Percentiles rank a stretch among this genome's conserved stretches.
Evolutionary conservation across 1,140 invertebrate species (phyloP).

Genomic region (Tetramorium alpestre): DNA sequence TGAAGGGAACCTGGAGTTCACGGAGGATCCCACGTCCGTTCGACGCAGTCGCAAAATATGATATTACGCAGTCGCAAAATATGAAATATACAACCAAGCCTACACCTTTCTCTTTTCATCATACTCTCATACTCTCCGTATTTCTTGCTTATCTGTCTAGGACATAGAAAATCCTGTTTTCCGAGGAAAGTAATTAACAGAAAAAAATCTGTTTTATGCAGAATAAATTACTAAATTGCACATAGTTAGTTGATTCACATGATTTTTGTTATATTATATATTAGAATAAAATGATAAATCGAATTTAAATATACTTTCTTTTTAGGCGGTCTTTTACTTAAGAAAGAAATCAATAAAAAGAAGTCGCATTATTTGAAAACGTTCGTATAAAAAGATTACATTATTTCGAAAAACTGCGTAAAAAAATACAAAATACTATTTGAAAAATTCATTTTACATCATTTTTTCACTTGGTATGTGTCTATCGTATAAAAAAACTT

Average conservation of each 20-base stretch:
- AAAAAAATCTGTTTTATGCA: not conserved
- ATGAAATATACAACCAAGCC: conserved; percentile 14
- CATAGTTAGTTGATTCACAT: not conserved
- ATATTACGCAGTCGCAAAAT: not conserved
- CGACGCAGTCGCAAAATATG: conserved; percentile 79
- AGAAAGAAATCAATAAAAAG: no score
- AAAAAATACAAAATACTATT: no score
- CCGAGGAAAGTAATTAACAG: not conserved
- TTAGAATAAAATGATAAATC: not conserved
- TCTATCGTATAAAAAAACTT: no score
- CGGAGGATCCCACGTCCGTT: conserved; percentile 63
- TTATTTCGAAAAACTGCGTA: no score
- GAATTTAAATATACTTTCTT: not conserved
- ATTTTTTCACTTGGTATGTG: no score
- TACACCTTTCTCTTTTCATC: conserved; percentile 26
- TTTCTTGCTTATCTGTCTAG: not conserved
- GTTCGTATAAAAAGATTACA: no score
- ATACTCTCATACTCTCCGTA: not conserved
- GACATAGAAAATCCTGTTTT: not conserved
- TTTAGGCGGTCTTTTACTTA: no score
- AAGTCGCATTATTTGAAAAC: no score
- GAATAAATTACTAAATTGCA: not conserved
- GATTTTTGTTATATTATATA: not conserved
- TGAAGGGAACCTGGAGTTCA: conserved; percentile 75
- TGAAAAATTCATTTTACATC: no score